Base-by-base conservation (phyloP, 2,113 vertebrate genomes). In the Madoqua kirkii region DNA sequence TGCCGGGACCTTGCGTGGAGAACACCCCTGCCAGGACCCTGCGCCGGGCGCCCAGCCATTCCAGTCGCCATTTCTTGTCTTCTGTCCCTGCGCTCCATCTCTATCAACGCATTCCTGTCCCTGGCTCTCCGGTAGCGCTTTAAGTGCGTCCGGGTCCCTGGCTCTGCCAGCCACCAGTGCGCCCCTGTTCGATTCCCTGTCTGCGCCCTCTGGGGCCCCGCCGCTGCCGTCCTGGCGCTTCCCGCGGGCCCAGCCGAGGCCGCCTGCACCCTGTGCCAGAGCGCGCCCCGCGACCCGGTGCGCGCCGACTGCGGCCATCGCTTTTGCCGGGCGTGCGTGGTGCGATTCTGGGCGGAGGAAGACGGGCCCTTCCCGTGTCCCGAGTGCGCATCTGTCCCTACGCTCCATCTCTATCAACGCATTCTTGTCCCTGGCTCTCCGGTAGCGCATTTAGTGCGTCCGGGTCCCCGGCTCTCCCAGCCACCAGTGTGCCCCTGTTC, bases 221-320 rank as follows among this genome's bases (percentile, higher is more conserved):
- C 89, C 48, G n/a, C 82, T 71, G 96, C 95, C 81, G 92, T 91
- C 96, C 97, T 98, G 97, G 97, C 96, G 96, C 91, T 96, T n/a
- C 95, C 91, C 23, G 98, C 91, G n/a, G 96, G 90, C n/a, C 97
- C 96, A 31, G 96, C 92, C 29, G 96, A 96, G 93, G 97, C 97
- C 91, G 78, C 97, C 93, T 98, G 98, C 71, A 96, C 97, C 97
- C 89, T 98, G 86, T 98, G 98, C 89, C 98, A 98, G 97, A 97
- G 96, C 76, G 91, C 60, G 85, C 96, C 96, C 78, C 97, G 95
- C 14, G 89, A 95, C 60, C 97, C 98, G 14, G 98, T 98, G 95
- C 93, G 86, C 15, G 97, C 98, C 33, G 97, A 98, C 95, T 98
- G 98, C 95, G 96, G 98, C 91, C 98, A 98, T 62, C 93, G 97